phyloP scores from a whole-genome alignment of 2,113 vertebrate genomes.

The Charina bottae region DNA sequence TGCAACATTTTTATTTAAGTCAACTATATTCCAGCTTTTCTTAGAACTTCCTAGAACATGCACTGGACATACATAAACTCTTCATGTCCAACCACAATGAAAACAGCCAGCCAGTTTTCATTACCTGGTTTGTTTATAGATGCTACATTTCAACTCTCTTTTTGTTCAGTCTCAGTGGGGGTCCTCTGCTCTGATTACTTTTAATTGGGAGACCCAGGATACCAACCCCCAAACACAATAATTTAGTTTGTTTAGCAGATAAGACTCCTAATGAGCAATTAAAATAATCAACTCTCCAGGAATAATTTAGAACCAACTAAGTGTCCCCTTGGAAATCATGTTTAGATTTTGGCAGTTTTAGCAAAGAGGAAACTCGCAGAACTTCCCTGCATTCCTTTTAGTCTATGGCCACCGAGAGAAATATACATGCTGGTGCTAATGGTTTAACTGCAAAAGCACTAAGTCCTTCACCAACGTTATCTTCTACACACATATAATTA shows the following conservation, averaged over 20 bases:
- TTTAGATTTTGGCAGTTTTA: slow-evolving; percentile 15
- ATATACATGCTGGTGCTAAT: not conserved
- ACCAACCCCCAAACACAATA: slow-evolving; percentile 35
- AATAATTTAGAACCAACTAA: slow-evolving; percentile 38
- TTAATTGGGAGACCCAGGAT: slow-evolving; percentile 43
- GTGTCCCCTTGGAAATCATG: slow-evolving; percentile 27
- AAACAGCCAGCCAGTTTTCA: slow-evolving; percentile 1
- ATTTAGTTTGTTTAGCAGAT: slow-evolving; percentile 43
- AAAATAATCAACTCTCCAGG: slow-evolving; percentile 39
- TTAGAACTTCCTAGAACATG: not conserved
- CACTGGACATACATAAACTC: not conserved
- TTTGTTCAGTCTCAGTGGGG: slow-evolving; percentile 1
- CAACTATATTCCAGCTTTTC: not conserved
- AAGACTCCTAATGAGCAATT: slow-evolving; percentile 43
- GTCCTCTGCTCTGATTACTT: slow-evolving; percentile 32
- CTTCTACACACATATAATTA: slow-evolving; percentile 18
- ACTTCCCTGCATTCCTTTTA: slow-evolving; percentile 22
- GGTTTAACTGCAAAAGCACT: slow-evolving; percentile 12
- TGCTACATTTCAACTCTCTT: slow-evolving; percentile 13
- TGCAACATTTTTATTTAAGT: not conserved
- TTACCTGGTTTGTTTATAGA: slow-evolving; percentile 4
- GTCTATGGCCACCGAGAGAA: slow-evolving; percentile 18
- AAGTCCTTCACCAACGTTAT: slow-evolving; percentile 19
- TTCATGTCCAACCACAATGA: not conserved
- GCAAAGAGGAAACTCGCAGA: not conserved